A percentile compares a stretch with the other conserved stretches of the same genome.
phyloP scores from a whole-genome alignment of 1,140 invertebrate genomes.

The Platyscapa corneri region DNA sequence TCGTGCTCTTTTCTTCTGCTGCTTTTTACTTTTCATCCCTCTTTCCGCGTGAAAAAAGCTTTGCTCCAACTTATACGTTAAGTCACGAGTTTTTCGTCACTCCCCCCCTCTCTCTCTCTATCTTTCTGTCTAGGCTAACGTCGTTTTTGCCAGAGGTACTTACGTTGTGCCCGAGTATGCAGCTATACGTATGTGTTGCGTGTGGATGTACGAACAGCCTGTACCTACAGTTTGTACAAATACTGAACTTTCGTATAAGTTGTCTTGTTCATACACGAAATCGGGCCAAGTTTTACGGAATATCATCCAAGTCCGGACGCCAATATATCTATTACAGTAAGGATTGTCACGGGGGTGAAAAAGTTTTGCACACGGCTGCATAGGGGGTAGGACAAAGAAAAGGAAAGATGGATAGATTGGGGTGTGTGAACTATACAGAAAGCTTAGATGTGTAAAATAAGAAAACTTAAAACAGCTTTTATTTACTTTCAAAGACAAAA shows the following conservation, averaged over 20 bases:
- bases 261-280: not conserved
- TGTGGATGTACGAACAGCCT: slow-evolving; percentile 19
- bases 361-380: not conserved
- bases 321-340: not conserved
- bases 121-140: too few relatives aligned
- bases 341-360: not conserved
- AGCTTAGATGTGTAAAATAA: not conserved
- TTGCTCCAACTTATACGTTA: not conserved
- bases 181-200: not conserved
- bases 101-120: too few relatives aligned
- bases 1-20: not conserved
- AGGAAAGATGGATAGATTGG: not conserved
- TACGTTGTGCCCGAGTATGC: not conserved
- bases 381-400: not conserved
- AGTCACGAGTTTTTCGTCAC: not conserved
- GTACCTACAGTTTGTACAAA: slow-evolving; percentile 65
- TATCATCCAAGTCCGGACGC: not conserved
- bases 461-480: not conserved
- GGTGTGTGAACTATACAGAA: not conserved
- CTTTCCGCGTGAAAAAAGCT: not conserved
- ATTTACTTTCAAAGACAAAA: not conserved
- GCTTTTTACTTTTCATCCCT: not conserved
- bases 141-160: too few relatives aligned
- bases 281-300: not conserved
- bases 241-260: slow-evolving; percentile 62